phyloP scores from a whole-genome alignment of 2,797 vertebrate species.

The Ibycter americanus region DNA sequence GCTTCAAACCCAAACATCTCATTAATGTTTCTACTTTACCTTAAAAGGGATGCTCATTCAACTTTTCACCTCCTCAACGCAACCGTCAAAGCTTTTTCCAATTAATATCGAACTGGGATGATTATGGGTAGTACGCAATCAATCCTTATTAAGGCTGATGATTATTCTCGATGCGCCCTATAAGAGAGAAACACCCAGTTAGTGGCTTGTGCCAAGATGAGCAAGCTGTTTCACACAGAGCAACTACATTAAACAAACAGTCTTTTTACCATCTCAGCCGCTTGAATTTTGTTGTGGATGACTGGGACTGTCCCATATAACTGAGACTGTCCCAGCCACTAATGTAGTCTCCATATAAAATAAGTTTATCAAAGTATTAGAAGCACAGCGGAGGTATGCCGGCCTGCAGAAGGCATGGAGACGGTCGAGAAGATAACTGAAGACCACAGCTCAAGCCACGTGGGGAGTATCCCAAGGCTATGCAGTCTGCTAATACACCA shows the following conservation, averaged over 20 bases:
- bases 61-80: not conserved
- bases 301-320: not conserved
- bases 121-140: not conserved
- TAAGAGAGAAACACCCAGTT: not conserved
- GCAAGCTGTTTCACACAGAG: rapidly evolving
- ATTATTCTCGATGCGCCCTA: not conserved
- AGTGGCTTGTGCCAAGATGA: not conserved
- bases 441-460: not conserved
- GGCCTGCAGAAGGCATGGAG: not conserved
- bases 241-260: not conserved
- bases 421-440: not conserved
- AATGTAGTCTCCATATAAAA: rapidly evolving
- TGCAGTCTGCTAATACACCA: not conserved
- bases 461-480: not conserved
- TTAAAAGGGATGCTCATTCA: constrained; percentile 24
- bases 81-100: not conserved
- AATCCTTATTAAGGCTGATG: constrained; percentile 28
- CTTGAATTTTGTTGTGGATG: not conserved
- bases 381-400: not conserved
- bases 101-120: not conserved
- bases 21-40: not conserved
- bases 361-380: not conserved
- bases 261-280: not conserved
- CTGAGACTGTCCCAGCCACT: not conserved
- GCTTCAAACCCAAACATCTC: not conserved